Evolutionary conservation across 1,140 invertebrate species (phyloP).

Genomic region (Heliconius himera): DNA sequence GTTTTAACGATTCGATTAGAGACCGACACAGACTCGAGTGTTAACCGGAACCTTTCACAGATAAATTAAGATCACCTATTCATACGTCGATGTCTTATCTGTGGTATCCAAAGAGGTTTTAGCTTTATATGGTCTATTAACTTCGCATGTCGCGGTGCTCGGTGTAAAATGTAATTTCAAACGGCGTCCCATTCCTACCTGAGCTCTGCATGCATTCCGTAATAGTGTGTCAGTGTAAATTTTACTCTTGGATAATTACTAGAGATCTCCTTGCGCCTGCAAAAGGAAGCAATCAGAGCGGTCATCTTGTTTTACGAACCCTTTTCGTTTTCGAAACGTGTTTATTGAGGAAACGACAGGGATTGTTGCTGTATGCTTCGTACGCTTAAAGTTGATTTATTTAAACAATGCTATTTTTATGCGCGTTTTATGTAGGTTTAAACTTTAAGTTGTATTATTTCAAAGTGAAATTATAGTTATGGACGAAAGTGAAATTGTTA

Average conservation of each 20-base stretch:
- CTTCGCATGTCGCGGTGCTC: slow-evolving; percentile 59
- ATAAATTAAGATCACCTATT: slow-evolving; percentile 80
- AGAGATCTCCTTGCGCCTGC: slow-evolving; percentile 45
- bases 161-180: slow-evolving; percentile 56
- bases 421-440: background rate
- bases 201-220: slow-evolving; percentile 44
- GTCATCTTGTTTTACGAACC: slow-evolving; percentile 60
- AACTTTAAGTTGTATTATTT: background rate
- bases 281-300: slow-evolving; percentile 54
- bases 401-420: slow-evolving; percentile 16
- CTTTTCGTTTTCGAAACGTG: slow-evolving; percentile 59
- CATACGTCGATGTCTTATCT: slow-evolving; percentile 70
- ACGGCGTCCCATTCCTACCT: slow-evolving; percentile 43
- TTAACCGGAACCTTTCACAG: slow-evolving; percentile 72
- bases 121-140: slow-evolving; percentile 69
- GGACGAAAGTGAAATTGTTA: background rate
- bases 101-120: slow-evolving; percentile 67
- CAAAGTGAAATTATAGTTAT: background rate
- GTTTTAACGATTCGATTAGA: slow-evolving; percentile 71
- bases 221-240: slow-evolving; percentile 67
- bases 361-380: slow-evolving; percentile 46
- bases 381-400: slow-evolving; percentile 22
- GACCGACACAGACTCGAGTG: slow-evolving; percentile 54
- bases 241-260: slow-evolving; percentile 67
- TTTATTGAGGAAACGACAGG: slow-evolving; percentile 56